Percentiles rank a stretch among this genome's conserved stretches.
Evolutionary conservation across 2,888 invertebrate genomes (phyloP).

Genomic region (Aporophyla lueneburgensis): DNA sequence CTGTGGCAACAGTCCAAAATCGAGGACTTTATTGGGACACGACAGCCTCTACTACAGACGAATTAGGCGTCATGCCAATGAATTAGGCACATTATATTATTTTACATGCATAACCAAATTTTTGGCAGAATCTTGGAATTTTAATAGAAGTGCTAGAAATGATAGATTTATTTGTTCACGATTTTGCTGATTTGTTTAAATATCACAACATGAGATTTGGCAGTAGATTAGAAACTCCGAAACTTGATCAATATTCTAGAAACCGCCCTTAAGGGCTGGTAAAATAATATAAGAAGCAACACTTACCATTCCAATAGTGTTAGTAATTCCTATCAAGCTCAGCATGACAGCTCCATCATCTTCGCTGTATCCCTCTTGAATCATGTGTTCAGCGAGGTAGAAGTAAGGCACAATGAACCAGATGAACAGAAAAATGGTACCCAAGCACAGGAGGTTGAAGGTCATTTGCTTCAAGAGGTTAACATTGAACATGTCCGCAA

Average conservation of each 20-base stretch:
- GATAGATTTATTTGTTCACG: slow-evolving; percentile 13
- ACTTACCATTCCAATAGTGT: slow-evolving; percentile 96
- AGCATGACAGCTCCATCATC: slow-evolving; percentile 95
- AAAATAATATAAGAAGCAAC: slow-evolving; percentile 4
- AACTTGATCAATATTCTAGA: not conserved
- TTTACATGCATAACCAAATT: slow-evolving; percentile 12
- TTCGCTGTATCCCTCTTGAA: slow-evolving; percentile 92
- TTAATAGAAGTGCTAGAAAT: slow-evolving; percentile 31
- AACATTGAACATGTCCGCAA: slow-evolving; percentile 92
- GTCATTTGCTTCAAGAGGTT: slow-evolving; percentile 94
- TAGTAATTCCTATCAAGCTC: slow-evolving; percentile 96
- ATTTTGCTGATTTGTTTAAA: not conserved
- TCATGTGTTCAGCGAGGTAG: slow-evolving; percentile 96
- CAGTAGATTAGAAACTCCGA: not conserved
- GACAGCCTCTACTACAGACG: slow-evolving; percentile 30
- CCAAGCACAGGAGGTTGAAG: slow-evolving; percentile 95
- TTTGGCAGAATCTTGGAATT: slow-evolving; percentile 38
- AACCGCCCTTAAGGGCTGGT: not conserved
- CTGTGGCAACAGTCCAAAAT: slow-evolving; percentile 51
- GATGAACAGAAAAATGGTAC: slow-evolving; percentile 96
- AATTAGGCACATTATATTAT: slow-evolving; percentile 29
- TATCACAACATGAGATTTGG: slow-evolving; percentile 1
- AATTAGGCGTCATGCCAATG: slow-evolving; percentile 54
- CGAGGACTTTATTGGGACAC: slow-evolving; percentile 32
- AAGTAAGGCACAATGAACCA: slow-evolving; percentile 99